phyloP scores from a whole-genome alignment of 2,113 vertebrate species.

The Neolamprologus variostigma region DNA sequence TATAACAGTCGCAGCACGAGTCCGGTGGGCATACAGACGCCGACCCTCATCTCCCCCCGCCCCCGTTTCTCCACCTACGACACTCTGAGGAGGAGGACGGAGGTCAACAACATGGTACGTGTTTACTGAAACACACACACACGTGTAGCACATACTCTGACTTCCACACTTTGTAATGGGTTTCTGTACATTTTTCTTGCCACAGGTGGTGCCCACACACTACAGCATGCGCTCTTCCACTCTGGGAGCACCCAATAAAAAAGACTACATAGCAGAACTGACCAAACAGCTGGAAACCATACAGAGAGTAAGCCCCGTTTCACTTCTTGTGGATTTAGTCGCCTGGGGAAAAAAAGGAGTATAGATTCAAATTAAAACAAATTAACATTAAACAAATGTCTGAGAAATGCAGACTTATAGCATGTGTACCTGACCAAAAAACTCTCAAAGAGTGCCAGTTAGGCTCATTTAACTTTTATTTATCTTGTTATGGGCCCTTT shows the following conservation, averaged over 20 bases:
- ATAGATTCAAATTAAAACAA: background rate
- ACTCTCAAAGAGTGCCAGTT: background rate
- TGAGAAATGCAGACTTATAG: background rate
- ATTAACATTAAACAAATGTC: background rate
- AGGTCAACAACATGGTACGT: conserved; percentile 11
- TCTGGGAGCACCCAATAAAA: conserved; percentile 43
- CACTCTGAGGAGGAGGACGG: conserved; percentile 54
- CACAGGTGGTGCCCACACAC: conserved; percentile 15
- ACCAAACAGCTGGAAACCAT: conserved; percentile 65
- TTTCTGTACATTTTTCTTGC: background rate
- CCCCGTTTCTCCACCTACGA: conserved; percentile 58
- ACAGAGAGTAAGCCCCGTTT: conserved; percentile 51
- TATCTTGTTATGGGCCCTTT: background rate
- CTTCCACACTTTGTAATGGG: background rate
- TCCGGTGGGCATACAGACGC: background rate
- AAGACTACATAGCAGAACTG: conserved; percentile 72
- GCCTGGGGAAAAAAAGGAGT: rapidly evolving
- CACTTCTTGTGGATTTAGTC: background rate
- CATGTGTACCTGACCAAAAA: background rate
- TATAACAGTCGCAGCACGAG: conserved; percentile 60
- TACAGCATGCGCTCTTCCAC: conserved; percentile 44
- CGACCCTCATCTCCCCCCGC: background rate
- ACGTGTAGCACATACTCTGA: background rate
- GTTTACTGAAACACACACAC: background rate
- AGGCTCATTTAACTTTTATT: background rate